Percentiles rank a stretch among this genome's conserved stretches.
Evolutionary conservation across 2,113 vertebrate genomes (phyloP).

Genomic region (Anhinga anhinga): DNA sequence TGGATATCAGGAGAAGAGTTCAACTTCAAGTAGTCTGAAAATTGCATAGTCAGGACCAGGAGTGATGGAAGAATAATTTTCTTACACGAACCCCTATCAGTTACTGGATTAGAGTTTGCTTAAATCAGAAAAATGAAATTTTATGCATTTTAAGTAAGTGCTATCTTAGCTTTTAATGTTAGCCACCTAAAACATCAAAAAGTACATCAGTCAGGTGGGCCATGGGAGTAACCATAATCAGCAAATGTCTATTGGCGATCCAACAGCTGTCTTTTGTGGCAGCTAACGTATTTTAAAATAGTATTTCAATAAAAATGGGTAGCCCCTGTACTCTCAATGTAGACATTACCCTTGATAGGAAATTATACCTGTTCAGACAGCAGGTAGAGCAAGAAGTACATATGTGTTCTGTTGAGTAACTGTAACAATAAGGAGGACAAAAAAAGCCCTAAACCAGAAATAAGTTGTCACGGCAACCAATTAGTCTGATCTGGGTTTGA

Average conservation of each 20-base stretch:
- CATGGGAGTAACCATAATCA: not conserved
- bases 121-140: not conserved
- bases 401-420: not conserved
- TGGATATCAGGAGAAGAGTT: not conserved
- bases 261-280: not conserved
- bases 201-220: not conserved
- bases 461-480: slow-evolving; percentile 3
- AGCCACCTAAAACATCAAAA: not conserved
- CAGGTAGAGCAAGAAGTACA: not conserved
- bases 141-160: not conserved
- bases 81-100: not conserved
- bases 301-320: not conserved
- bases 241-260: not conserved
- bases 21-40: not conserved
- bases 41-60: not conserved
- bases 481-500: not conserved
- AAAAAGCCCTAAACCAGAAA: not conserved
- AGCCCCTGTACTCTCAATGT: not conserved
- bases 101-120: not conserved
- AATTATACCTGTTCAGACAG: not conserved
- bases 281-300: not conserved
- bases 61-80: not conserved
- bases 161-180: not conserved
- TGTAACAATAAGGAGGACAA: not conserved
- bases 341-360: not conserved